A percentile compares a stretch with the other conserved stretches of the same genome.
These are phyloP conservation scores for Brenthis hecate DNA, from an alignment of 2,888 invertebrate genomes.

Conservation along the genomic window DNA sequence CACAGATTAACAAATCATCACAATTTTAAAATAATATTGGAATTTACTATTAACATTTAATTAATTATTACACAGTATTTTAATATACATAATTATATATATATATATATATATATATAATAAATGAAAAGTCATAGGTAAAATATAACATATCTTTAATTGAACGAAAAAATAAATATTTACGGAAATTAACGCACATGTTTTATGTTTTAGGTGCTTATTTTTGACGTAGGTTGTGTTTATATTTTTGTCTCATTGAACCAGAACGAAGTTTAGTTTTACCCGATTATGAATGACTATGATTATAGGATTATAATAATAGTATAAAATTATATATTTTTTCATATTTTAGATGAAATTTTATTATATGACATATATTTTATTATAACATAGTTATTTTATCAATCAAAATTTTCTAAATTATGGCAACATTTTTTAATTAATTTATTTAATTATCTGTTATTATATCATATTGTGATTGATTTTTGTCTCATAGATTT, in stretches of 20 bases:
- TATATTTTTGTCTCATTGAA: conserved; percentile 23
- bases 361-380: no score
- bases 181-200: conserved; percentile 35
- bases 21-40: background rate
- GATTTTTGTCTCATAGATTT: no score
- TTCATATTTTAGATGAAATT: no score
- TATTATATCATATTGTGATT: no score
- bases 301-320: background rate
- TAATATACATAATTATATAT: no score
- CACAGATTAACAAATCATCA: conserved; percentile 2
- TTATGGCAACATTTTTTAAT: background rate
- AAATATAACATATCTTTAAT: background rate
- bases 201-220: conserved; percentile 44
- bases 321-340: no score
- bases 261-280: conserved; percentile 3
- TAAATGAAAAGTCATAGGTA: background rate
- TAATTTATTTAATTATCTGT: background rate
- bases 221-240: conserved; percentile 59
- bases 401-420: no score
- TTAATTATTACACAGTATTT: no score
- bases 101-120: no score
- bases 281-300: conserved; percentile 16
- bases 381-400: no score
- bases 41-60: background rate
- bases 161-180: background rate